phyloP scores from a whole-genome alignment of 2,888 invertebrate species.

The Latrodectus hesperus region DNA sequence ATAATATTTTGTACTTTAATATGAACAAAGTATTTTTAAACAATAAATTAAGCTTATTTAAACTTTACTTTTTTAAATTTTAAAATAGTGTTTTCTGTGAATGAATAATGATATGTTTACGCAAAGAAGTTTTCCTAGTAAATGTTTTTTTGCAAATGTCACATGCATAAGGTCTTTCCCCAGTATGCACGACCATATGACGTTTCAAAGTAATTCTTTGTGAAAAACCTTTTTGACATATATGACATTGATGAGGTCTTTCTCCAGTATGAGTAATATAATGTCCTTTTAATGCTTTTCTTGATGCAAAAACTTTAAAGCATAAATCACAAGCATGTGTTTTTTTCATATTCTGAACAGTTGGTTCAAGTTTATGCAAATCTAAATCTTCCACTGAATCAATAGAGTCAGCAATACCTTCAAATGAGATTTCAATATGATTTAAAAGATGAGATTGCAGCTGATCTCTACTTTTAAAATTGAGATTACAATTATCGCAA shows the following conservation, averaged over 20 bases:
- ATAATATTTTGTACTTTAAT: too few relatives aligned
- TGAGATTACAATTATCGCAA: conserved; percentile 39
- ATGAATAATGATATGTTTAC: conserved; percentile 42
- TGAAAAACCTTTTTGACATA: conserved; percentile 41
- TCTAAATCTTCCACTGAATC: conserved; percentile 1
- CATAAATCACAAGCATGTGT: conserved; percentile 35
- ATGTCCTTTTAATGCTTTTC: conserved; percentile 27
- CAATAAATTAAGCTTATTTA: too few relatives aligned
- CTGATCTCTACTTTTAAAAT: conserved; percentile 23
- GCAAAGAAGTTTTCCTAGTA: conserved; percentile 40
- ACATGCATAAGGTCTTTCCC: conserved; percentile 39
- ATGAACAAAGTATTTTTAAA: too few relatives aligned
- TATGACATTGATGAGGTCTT: conserved; percentile 36
- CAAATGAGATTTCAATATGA: conserved; percentile 28
- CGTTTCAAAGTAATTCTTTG: conserved; percentile 41
- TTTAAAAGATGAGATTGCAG: conserved; percentile 34
- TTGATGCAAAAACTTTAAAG: conserved; percentile 28
- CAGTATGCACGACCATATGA: conserved; percentile 44
- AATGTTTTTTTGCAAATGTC: conserved; percentile 53
- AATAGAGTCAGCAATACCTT: conserved; percentile 6
- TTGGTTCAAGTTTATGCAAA: conserved; percentile 6
- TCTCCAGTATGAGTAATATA: conserved; percentile 47
- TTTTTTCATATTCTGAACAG: conserved; percentile 16
- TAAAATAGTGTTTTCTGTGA: conserved; percentile 11
- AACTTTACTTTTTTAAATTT: background rate